phyloP scores from a whole-genome alignment of 1,140 invertebrate genomes.

The Hylyphantes graminicola region DNA sequence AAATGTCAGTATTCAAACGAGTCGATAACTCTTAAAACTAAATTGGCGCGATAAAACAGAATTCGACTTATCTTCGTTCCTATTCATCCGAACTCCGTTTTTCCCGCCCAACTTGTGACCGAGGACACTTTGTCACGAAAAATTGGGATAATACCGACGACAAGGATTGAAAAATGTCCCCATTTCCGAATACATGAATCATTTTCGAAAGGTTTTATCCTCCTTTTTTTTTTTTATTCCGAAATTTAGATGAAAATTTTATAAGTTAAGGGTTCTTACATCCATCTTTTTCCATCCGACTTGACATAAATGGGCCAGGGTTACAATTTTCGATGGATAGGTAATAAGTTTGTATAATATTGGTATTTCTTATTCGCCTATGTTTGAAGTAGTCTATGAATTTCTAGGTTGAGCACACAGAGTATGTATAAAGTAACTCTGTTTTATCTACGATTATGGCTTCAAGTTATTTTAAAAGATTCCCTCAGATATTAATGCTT shows the following conservation, averaged over 20 bases:
- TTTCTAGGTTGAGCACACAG: too few relatives aligned
- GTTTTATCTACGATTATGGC: too few relatives aligned
- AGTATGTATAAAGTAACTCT: too few relatives aligned
- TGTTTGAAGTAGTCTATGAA: too few relatives aligned
- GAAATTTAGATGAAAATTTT: slow-evolving; percentile 24
- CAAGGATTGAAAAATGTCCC: slow-evolving; percentile 2
- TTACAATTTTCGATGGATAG: too few relatives aligned
- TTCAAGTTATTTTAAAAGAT: too few relatives aligned
- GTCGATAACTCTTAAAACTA: neutral
- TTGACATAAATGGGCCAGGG: slow-evolving; percentile 7
- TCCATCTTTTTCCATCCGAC: slow-evolving; percentile 23
- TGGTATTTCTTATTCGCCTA: too few relatives aligned
- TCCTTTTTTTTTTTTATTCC: neutral
- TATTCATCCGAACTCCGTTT: slow-evolving; percentile 1
- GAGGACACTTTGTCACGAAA: slow-evolving; percentile 22
- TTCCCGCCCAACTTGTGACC: neutral
- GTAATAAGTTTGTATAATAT: too few relatives aligned
- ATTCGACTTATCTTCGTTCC: neutral
- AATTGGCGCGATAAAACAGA: slow-evolving; percentile 24
- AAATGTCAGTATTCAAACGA: neutral
- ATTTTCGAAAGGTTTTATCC: slow-evolving; percentile 25
- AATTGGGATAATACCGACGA: slow-evolving; percentile 1
- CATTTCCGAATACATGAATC: slow-evolving; percentile 47
- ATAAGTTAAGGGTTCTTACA: neutral
- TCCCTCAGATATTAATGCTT: too few relatives aligned